Conservation (phyloP, 2,888 invertebrate genomes). For the Drosophila yooni region DNA sequence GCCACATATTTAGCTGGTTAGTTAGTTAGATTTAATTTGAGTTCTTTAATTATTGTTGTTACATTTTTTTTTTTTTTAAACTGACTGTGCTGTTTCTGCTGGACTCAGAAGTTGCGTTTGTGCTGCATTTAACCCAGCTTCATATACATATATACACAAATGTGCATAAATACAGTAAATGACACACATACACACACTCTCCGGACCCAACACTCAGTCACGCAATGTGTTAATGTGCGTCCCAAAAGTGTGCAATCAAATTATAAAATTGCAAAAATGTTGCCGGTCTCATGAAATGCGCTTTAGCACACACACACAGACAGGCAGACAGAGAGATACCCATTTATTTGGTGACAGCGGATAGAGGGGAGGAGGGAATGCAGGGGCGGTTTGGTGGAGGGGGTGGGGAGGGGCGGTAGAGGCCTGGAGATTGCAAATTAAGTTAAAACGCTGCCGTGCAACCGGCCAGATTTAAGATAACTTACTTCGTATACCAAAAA, state of each 20-base stretch:
- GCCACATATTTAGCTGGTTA: conserved; percentile 27
- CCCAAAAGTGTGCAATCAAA: conserved; percentile 75
- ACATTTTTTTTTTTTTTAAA: conserved; percentile 1
- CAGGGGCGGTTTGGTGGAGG: no score
- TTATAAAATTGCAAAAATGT: conserved; percentile 70
- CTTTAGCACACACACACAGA: conserved; percentile 7
- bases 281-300: conserved; percentile 48
- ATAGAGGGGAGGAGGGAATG: neutral
- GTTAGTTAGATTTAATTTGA: conserved; percentile 34
- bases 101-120: conserved; percentile 44
- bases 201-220: conserved; percentile 21
- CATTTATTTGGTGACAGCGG: conserved; percentile 9
- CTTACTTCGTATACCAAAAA: conserved; percentile 36
- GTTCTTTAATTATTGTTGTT: conserved; percentile 3
- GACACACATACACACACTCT: neutral
- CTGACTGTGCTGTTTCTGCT: conserved; percentile 46
- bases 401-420: neutral
- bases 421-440: conserved; percentile 59
- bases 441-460: conserved; percentile 71
- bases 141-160: neutral
- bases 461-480: conserved; percentile 59
- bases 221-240: conserved; percentile 66
- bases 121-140: conserved; percentile 45
- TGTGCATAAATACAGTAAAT: neutral
- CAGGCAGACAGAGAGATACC: neutral